Base-by-base conservation (phyloP, 2,797 vertebrate species). In the Brachymystax lenok region DNA sequence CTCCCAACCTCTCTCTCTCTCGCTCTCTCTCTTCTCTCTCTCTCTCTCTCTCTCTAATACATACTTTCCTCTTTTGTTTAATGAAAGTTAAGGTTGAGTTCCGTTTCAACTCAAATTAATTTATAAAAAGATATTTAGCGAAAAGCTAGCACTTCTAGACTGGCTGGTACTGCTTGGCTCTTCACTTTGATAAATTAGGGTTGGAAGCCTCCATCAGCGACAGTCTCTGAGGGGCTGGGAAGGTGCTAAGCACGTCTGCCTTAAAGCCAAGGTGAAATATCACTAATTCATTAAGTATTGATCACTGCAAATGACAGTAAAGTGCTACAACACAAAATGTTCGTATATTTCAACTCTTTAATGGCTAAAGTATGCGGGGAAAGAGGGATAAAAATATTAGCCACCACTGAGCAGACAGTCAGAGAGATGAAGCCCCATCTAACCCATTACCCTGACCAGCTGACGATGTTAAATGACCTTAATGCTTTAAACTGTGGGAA, bases 221-320 rank as follows among this genome's bases (percentile, higher is more conserved):
- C 77, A 78, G 87, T 93, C 93, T 90, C 90, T 0, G 2, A 90
- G 92, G 90, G 91, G 89, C 78, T 88, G 86, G 79, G 88, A 94
- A 94, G 91, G 92, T 90, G 88, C 90, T 90, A 93, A 82, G 89
- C 92, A 91, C 87, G 92, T 93, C 90, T 93, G 87, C 76, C 91
- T 94, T 94, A 89, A 89, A 91, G 59, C 87, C 81, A 90, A 94
- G 91, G 89, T 92, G 89, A 94, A 93, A 92, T 91, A 89, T 91
- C 93, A 89, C 89, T 95, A 93, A 93, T 94, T 95, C 94, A 93
- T 95, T 96, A 95, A 95, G 94, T 86, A 94, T 92, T 90, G 89
- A 95, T 96, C 94, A 96, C 92, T 91, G 90, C 92, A 94, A 93
- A 95, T 95, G 93, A 96, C 90, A 94, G 86, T 93, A 95, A 92